Evolutionary conservation across 2,113 vertebrate species (phyloP).

Genomic region (Xiphophorus hellerii): DNA sequence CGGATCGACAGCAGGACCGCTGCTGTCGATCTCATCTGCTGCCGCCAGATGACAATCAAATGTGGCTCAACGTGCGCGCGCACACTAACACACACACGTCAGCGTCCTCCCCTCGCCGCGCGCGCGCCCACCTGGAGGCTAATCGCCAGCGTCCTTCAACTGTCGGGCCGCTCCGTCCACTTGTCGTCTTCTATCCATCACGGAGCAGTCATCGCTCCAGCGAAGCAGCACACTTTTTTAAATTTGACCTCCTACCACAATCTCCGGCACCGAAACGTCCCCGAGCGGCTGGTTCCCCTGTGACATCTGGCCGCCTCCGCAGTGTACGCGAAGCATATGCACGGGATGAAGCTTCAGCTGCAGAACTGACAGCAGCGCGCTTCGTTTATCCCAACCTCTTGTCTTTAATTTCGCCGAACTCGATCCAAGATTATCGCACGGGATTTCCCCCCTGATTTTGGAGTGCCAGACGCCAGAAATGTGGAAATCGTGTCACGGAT

Average conservation of each 20-base stretch:
- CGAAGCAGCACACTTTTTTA: conserved; percentile 15
- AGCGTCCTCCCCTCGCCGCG: not conserved
- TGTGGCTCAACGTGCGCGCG: conserved; percentile 1
- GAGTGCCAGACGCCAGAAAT: not conserved
- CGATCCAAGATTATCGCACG: not conserved
- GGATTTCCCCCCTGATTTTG: not conserved
- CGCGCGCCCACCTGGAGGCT: conserved; percentile 45
- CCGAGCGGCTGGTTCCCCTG: not conserved
- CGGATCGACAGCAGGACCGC: conserved; percentile 16
- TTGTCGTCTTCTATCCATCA: conserved; percentile 64
- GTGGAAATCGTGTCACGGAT: not conserved
- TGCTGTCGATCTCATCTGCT: too few species aligned
- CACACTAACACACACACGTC: not conserved
- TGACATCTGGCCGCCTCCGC: conserved; percentile 11
- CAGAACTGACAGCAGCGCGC: not conserved
- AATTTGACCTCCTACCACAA: conserved; percentile 23
- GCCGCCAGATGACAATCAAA: conserved; percentile 11
- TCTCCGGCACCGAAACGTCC: conserved; percentile 14
- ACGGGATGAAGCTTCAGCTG: not conserved
- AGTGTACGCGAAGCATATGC: conserved; percentile 7
- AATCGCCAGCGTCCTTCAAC: conserved; percentile 37
- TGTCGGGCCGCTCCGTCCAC: conserved; percentile 24
- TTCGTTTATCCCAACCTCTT: conserved; percentile 1
- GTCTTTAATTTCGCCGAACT: not conserved
- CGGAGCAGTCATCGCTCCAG: conserved; percentile 20